Percentiles rank a stretch among this genome's conserved stretches.
These are phyloP conservation scores for Empis stercorea DNA, from an alignment of 2,888 invertebrate species.

Conservation along the genomic window DNA sequence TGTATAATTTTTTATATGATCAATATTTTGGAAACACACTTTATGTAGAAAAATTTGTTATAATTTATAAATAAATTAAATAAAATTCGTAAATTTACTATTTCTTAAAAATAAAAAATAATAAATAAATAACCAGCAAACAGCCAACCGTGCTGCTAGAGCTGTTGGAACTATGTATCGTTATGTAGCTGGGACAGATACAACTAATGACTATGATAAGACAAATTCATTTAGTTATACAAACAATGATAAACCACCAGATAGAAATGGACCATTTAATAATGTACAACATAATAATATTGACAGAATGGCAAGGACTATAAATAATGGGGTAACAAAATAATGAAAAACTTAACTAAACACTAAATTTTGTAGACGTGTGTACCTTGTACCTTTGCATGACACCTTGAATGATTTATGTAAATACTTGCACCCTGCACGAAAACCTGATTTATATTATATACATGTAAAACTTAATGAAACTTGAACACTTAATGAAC, in stretches of 20 bases:
- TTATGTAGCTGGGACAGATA: conserved; percentile 64
- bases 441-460: too few relatives aligned
- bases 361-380: too few relatives aligned
- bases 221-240: conserved; percentile 10
- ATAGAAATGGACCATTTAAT: too few relatives aligned
- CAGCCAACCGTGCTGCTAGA: conserved; percentile 67
- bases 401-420: too few relatives aligned
- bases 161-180: conserved; percentile 68
- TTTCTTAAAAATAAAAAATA: too few relatives aligned
- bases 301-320: conserved; percentile 38
- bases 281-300: conserved; percentile 19
- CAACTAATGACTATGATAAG: conserved; percentile 40
- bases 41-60: neutral
- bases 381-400: too few relatives aligned
- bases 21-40: neutral
- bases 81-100: too few relatives aligned
- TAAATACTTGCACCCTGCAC: too few relatives aligned
- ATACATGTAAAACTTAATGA: too few relatives aligned
- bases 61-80: neutral
- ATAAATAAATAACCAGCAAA: conserved; percentile 41
- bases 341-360: neutral
- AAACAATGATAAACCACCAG: conserved; percentile 6
- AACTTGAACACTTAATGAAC: too few relatives aligned
- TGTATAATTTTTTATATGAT: neutral
- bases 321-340: conserved; percentile 12